These are phyloP conservation scores for Abscondita cerata DNA, from an alignment of 2,888 invertebrate species.

Conservation along the genomic window DNA sequence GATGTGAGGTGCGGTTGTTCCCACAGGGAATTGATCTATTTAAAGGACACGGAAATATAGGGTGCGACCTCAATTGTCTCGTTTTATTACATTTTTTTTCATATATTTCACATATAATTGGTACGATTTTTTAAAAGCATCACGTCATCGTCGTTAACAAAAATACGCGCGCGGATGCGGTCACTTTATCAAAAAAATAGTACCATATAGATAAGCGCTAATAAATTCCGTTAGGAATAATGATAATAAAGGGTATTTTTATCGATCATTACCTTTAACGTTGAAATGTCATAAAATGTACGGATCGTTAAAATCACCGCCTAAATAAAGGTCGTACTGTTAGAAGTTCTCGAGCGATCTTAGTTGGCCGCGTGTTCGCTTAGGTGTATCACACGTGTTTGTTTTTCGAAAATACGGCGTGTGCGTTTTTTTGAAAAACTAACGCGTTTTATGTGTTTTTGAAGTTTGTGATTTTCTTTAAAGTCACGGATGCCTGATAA, in stretches of 20 bases:
- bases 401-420: conserved; percentile 32
- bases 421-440: conserved; percentile 17
- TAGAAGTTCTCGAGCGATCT: conserved; percentile 18
- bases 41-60: conserved; percentile 27
- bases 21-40: conserved; percentile 24
- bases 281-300: conserved; percentile 52
- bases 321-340: conserved; percentile 45
- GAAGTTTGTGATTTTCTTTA: conserved; percentile 3
- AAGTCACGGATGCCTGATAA: conserved; percentile 53
- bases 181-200: background rate
- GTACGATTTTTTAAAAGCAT: background rate
- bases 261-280: conserved; percentile 50
- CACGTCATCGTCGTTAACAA: background rate
- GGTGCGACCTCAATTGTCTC: conserved; percentile 22
- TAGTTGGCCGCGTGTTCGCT: background rate
- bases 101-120: background rate
- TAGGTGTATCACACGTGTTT: conserved; percentile 15
- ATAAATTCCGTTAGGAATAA: conserved; percentile 12
- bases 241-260: conserved; percentile 28
- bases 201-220: background rate
- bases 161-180: background rate
- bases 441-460: background rate
- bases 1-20: conserved; percentile 19
- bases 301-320: conserved; percentile 52
- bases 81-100: conserved; percentile 5